Percentiles rank a stretch among this genome's conserved stretches.
phyloP scores from a whole-genome alignment of 2,797 vertebrate genomes.

The Tenualosa thibaudeaui region DNA sequence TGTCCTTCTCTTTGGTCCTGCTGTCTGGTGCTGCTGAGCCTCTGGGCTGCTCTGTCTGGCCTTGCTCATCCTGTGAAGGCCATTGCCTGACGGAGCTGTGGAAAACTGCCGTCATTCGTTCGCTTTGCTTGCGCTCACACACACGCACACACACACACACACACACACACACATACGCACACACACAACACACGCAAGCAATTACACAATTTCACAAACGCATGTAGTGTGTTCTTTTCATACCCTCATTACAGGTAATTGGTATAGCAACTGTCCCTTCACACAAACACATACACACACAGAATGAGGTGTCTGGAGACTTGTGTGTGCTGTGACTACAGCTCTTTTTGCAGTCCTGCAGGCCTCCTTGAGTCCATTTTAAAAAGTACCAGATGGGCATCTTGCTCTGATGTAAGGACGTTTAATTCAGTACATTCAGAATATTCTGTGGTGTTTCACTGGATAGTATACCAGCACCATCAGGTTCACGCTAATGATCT shows the following conservation, averaged over 20 bases:
- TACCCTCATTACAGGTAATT: background rate
- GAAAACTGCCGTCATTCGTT: background rate
- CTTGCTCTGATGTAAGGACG: background rate
- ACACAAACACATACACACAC: background rate
- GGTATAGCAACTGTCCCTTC: background rate
- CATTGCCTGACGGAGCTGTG: slow-evolving; percentile 37
- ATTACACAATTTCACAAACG: background rate
- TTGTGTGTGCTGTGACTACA: background rate
- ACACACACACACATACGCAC: background rate
- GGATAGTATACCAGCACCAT: background rate
- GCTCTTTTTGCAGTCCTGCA: background rate
- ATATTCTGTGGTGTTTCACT: too few relatives aligned
- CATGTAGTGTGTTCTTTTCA: background rate
- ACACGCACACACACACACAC: slow-evolving; percentile 24
- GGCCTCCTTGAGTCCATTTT: background rate
- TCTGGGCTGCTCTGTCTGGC: slow-evolving; percentile 45
- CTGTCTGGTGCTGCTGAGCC: background rate
- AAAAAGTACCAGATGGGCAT: background rate
- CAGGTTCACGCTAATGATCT: background rate
- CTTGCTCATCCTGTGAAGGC: slow-evolving; percentile 39
- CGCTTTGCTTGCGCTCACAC: background rate
- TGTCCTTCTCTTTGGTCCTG: background rate
- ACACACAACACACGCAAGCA: background rate
- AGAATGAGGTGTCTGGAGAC: background rate
- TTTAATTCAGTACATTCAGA: too few relatives aligned